Percentiles rank a stretch among this genome's conserved stretches.
Evolutionary conservation across 2,113 vertebrate genomes (phyloP).

Genomic region (Seriola quinqueradiata): DNA sequence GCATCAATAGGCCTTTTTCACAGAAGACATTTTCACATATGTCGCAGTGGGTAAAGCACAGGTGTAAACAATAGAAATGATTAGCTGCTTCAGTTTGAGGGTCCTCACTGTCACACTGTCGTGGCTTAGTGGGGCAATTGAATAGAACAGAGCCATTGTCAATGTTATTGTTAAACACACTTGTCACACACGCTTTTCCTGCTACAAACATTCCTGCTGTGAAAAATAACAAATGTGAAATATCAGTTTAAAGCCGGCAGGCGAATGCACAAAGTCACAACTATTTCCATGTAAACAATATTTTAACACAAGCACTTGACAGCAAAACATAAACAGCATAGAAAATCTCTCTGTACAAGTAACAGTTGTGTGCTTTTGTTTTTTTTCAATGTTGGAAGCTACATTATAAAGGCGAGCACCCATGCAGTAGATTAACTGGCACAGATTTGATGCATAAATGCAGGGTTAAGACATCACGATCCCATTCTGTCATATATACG

Average conservation of each 20-base stretch:
- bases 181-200: not conserved
- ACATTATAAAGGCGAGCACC: not conserved
- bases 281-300: not conserved
- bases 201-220: not conserved
- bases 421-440: conserved; percentile 20
- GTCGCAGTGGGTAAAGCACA: not conserved
- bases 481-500: conserved; percentile 8
- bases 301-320: conserved; percentile 22
- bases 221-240: not conserved
- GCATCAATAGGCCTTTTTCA: not conserved
- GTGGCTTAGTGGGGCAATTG: not conserved
- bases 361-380: not conserved
- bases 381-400: not conserved
- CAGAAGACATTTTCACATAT: not conserved
- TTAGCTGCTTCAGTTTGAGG: conserved; percentile 2
- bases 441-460: conserved; percentile 14
- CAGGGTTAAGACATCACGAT: not conserved
- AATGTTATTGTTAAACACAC: not conserved
- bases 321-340: conserved; percentile 6
- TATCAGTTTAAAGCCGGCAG: not conserved
- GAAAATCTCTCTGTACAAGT: not conserved
- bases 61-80: conserved; percentile 8
- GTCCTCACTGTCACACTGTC: not conserved
- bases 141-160: not conserved
- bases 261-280: conserved; percentile 10